Conservation (phyloP, 2,113 vertebrate species). For the Cephalopterus ornatus region DNA sequence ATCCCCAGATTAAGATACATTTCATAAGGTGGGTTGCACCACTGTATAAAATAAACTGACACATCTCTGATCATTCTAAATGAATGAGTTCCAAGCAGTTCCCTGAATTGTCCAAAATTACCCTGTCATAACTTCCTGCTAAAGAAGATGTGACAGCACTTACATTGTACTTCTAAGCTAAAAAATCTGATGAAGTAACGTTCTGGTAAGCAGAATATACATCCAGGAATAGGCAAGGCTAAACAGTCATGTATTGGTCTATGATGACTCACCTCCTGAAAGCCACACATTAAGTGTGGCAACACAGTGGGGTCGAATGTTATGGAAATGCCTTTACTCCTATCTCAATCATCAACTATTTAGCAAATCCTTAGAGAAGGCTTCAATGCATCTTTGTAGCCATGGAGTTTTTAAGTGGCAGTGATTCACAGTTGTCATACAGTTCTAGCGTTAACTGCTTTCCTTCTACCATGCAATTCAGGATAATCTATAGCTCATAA, state of each 20-base stretch:
- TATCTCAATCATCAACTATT: neutral
- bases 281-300: neutral
- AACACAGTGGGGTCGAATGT: neutral
- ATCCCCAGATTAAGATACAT: neutral
- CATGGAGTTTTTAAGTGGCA: neutral
- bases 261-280: neutral
- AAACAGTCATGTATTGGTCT: neutral
- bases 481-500: neutral
- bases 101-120: neutral
- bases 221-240: neutral
- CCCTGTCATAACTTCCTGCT: neutral
- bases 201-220: neutral
- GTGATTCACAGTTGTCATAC: neutral
- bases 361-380: neutral
- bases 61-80: neutral
- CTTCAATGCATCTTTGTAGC: neutral
- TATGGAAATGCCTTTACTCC: neutral
- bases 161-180: neutral
- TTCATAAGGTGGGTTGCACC: neutral
- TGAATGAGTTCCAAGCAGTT: neutral
- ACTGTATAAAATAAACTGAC: neutral
- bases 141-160: neutral
- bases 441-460: neutral
- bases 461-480: neutral
- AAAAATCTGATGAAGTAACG: neutral